Base-by-base conservation (phyloP, 1,140 invertebrate genomes). In the Matsumurasca onukii region DNA sequence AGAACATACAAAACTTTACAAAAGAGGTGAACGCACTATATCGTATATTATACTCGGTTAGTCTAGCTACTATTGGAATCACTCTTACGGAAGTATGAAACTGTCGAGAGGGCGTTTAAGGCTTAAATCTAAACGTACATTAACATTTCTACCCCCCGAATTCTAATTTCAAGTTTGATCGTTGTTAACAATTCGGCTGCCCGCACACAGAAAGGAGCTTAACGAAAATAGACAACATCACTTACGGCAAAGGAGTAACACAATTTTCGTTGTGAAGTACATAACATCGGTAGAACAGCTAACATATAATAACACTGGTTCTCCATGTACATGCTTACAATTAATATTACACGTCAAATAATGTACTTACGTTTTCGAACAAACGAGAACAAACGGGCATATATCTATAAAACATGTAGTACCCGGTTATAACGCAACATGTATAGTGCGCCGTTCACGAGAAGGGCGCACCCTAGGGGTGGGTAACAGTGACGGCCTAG, bases 251-350 rank as follows among this genome's bases (percentile, higher is more conserved):
- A 65, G 22, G n/a, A 65, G 48, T 39, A 65, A 65, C 34, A 45
- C 61, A 63, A 63, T 45, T n/a, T 65, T 65, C 62, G 62, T 65
- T 65, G 62, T 65, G 20, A 63, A 20, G 31, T 45, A 45, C 39
- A 45, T 45, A 65, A 39, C 48, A 65, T 24, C 24, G 34, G 30
- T 63, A 39, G 34, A 65, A 65, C 62, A 65, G 48, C 62, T 24
- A 65, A 65, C 62, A 65, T 65, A 65, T 45, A 39, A 65, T 65
- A 65, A 65, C 62, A 65, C 17, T 65, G 30, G 22, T 12, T 59
- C 25, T 25, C 3, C 15, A 59, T 59, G 55, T 59, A 59, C 55
- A 59, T 59, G 24, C 55, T 59, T 59, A 59, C 55, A 59, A 59
- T 59, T 59, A 59, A 59, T n/a, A n/a, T 29, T 27, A 59, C 55